Evolutionary conservation across 2,797 vertebrate genomes (phyloP), one percentile per base, ranked within the genome.

Genomic region (Mormyrus hasselquistii): DNA sequence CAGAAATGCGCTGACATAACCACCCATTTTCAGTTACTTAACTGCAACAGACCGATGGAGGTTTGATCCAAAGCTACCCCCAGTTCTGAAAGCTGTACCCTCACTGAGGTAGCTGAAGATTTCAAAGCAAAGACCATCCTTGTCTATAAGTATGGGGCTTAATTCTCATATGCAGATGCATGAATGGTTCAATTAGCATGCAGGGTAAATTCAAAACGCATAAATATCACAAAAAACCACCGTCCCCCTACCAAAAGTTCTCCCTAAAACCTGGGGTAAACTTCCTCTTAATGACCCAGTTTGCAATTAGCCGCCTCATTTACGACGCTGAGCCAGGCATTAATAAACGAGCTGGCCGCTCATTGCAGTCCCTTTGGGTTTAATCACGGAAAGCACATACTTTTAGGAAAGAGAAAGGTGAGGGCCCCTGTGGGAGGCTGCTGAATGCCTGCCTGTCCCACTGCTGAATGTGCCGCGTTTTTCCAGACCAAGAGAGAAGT

Each of bases 231-330:
- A 79, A n/a, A 41, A n/a, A 44, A 8, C 12, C 19, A 79, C 44
- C 16, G 19, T 79, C 41, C 1, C 73, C 38, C 73, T 79, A 44
- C 73, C 73, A 41, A 79, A 79, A 79, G 38, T 79, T 41, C 2
- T 44, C 41, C 38, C 1, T 44, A 44, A 79, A 44, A 79, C 34
- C 73, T 34, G 12, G 38, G 65, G 10, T 7, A 88, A 88, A 19
- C 29, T 79, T 47, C 73, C 50, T 79, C 52, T 88, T 55, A 53
- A 65, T 87, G 87, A 87, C 87, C 41, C 34, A 41, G 9, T 87
- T 65, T 65, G 53, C 47, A 88, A 88, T 88, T 88, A 88, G 47
- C 62, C 22, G 47, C 44, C 62, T 69, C 44, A 73, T 88, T 69
- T 87, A 38, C 29, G 14, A 52, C 10, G 10, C 59, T 89, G 73